These are phyloP conservation scores for Platorchestia sp. DNA, from an alignment of 1,140 invertebrate genomes.

Conservation along the genomic window DNA sequence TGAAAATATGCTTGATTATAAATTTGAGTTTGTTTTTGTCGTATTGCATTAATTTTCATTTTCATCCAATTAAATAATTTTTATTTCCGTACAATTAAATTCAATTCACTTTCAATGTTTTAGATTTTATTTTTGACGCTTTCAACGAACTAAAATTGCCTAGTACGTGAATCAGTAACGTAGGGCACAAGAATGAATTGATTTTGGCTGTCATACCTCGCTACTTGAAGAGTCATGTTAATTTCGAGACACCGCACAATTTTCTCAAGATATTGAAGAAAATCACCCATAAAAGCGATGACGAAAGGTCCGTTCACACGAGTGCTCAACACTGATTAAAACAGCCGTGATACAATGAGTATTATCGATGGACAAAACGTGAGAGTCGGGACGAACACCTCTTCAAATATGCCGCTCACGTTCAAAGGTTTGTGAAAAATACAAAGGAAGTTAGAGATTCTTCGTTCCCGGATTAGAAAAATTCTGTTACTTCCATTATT, in stretches of 20 bases:
- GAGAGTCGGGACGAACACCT: background rate
- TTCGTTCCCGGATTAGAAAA: background rate
- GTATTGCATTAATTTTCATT: background rate
- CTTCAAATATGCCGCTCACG: background rate
- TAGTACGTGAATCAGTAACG: background rate
- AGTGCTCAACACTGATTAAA: background rate
- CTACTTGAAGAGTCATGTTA: background rate
- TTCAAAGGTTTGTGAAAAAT: background rate
- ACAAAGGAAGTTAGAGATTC: background rate
- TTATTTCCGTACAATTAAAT: background rate
- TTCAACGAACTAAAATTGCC: background rate
- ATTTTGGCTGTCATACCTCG: background rate
- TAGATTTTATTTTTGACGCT: background rate
- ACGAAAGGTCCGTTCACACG: background rate
- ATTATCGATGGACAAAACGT: background rate
- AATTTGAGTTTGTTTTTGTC: background rate
- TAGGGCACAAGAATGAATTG: background rate
- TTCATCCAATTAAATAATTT: no score
- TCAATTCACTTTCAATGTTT: background rate
- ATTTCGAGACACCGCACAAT: background rate
- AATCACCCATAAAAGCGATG: background rate
- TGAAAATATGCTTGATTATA: background rate
- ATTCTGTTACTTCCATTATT: background rate
- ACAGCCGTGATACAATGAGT: background rate
- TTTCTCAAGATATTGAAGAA: background rate